Percentiles rank a stretch among this genome's conserved stretches.
Evolutionary conservation across 2,797 vertebrate genomes (phyloP).

Genomic region (Myotis daubentonii): DNA sequence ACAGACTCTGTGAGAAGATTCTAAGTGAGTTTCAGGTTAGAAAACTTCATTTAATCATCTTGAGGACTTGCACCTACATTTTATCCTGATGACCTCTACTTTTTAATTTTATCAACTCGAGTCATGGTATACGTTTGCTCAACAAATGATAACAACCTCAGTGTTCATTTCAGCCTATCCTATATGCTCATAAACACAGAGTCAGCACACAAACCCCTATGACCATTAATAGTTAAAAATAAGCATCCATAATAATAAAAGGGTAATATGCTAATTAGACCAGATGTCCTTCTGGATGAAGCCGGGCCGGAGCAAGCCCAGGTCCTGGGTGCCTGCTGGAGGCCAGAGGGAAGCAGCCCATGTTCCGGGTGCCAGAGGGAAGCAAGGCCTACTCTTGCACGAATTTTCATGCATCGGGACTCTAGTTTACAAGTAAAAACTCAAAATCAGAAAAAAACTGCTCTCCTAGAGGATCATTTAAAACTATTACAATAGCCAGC

Average conservation of each 20-base stretch:
- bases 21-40: background rate
- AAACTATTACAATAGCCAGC: background rate
- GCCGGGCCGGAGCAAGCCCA: too few relatives aligned
- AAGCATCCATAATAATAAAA: background rate
- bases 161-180: background rate
- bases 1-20: background rate
- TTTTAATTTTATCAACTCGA: background rate
- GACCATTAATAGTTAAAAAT: background rate
- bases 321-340: too few relatives aligned
- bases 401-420: too few relatives aligned
- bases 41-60: background rate
- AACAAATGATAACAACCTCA: background rate
- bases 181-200: background rate
- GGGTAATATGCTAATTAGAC: too few relatives aligned
- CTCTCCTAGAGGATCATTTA: background rate
- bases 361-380: too few relatives aligned
- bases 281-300: too few relatives aligned
- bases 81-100: background rate
- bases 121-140: background rate
- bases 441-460: slow-evolving; percentile 30
- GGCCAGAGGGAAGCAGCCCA: too few relatives aligned
- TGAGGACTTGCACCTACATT: background rate
- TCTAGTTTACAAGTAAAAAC: slow-evolving; percentile 3
- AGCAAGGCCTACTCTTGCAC: too few relatives aligned
- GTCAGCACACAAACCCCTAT: background rate